Evolutionary conservation across 1,140 invertebrate species (phyloP), one percentile per base, ranked within the genome.

Genomic region (Triops longicaudatus): DNA sequence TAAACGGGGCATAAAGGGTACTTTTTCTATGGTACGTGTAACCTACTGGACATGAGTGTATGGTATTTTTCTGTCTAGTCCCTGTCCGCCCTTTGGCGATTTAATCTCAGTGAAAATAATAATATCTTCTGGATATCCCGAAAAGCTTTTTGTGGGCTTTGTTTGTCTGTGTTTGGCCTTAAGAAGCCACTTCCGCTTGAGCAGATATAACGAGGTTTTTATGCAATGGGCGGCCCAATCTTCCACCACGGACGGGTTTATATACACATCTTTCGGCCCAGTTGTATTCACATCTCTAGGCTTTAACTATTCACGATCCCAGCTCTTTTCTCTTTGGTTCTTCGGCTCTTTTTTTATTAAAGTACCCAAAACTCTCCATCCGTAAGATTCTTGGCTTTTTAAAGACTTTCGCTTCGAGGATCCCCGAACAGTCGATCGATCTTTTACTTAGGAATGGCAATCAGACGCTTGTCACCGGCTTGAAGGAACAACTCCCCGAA

Each of bases 141-240:
- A 63, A 22, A 63, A 22, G 50, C 50, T 63, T 63, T 63, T 63
- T 63, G 50, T 63, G 17, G 50, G 50, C 50, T 63, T 63, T 63
- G 14, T 63, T 14, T 63, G 50, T 63, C 50, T 63, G 50, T 63
- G 50, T 63, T 63, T 63, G 50, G 50, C 14, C 50, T 63, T 63
- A 22, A 63, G 50, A 63, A 17, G 50, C 50, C n/a, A 63, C 50
- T 63, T 63, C n/a, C 50, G 50, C 50, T 0, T 63, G 50, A 63
- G 50, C 50, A 63, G 50, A 63, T 63, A 63, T 63, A 63, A 63
- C 50, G 50, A 63, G 50, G 50, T 63, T 63, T 63, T 63, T 63
- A 63, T 63, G 50, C 50, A 63, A 63, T 14, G 50, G 50, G 50
- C 50, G 50, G 50, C 50, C 50, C 50, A 63, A 63, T 63, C 50